Evolutionary conservation across 2,113 vertebrate genomes (phyloP).

Genomic region (Argyrosomus japonicus): DNA sequence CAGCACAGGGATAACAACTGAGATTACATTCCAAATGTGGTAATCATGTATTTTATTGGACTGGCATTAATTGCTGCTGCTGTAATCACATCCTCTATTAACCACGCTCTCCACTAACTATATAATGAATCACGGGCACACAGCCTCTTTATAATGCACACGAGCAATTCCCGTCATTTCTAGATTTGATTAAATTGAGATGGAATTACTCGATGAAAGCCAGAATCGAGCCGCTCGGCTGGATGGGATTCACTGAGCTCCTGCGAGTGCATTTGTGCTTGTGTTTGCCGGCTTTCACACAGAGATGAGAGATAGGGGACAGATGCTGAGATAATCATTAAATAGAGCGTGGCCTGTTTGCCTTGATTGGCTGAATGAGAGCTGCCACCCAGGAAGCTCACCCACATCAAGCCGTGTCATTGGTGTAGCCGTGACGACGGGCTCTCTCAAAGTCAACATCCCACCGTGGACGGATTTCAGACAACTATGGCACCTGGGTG

Average conservation of each 20-base stretch:
- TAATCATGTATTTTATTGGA: slow-evolving; percentile 63
- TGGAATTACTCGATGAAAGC: slow-evolving; percentile 56
- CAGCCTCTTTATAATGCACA: slow-evolving; percentile 47
- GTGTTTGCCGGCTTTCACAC: slow-evolving; percentile 35
- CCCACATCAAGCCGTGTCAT: slow-evolving; percentile 67
- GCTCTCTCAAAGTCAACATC: slow-evolving; percentile 45
- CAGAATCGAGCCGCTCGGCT: slow-evolving; percentile 38
- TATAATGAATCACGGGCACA: slow-evolving; percentile 54
- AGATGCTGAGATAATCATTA: slow-evolving; percentile 79
- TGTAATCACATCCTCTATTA: slow-evolving; percentile 68
- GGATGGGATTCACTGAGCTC: slow-evolving; percentile 37
- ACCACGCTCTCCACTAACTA: slow-evolving; percentile 48
- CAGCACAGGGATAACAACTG: slow-evolving; percentile 34
- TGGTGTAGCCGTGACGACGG: slow-evolving; percentile 72
- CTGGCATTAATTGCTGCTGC: slow-evolving; percentile 61
- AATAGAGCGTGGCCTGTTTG: slow-evolving; percentile 79
- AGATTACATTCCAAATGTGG: slow-evolving; percentile 59
- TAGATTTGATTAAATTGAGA: slow-evolving; percentile 62
- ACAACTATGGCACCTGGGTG: slow-evolving; percentile 51
- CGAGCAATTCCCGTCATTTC: slow-evolving; percentile 41
- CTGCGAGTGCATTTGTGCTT: slow-evolving; percentile 27
- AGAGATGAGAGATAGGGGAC: slow-evolving; percentile 66
- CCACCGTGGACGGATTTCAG: slow-evolving; percentile 59
- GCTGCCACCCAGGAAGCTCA: slow-evolving; percentile 64
- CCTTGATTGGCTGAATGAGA: slow-evolving; percentile 77